Evolutionary conservation across 2,888 invertebrate species (phyloP).

Genomic region (Nomada lathburiana): DNA sequence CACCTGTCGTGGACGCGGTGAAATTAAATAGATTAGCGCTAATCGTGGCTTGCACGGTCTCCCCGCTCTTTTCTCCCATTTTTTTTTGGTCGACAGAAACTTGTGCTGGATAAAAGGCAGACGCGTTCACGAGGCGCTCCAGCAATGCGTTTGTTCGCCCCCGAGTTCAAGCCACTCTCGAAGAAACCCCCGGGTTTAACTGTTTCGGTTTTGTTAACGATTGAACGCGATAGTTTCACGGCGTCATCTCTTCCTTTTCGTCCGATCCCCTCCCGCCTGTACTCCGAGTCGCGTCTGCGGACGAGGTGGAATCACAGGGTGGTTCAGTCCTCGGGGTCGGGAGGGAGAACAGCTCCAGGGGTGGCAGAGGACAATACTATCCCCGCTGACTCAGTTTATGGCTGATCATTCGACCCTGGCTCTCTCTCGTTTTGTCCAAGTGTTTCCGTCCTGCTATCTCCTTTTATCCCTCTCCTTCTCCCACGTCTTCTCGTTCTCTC

Average conservation of each 20-base stretch:
- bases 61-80: neutral
- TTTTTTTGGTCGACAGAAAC: too few relatives aligned
- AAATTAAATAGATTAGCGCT: conserved; percentile 17
- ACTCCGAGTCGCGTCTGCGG: conserved; percentile 65
- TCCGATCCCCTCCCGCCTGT: conserved; percentile 45
- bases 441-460: conserved; percentile 33
- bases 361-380: conserved; percentile 75
- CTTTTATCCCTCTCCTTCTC: conserved; percentile 41
- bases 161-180: neutral
- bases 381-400: conserved; percentile 80
- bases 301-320: conserved; percentile 71
- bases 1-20: conserved; percentile 10
- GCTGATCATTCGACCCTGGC: conserved; percentile 81
- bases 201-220: conserved; percentile 55
- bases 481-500: conserved; percentile 35
- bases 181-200: neutral
- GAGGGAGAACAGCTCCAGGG: conserved; percentile 57
- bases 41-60: too few relatives aligned
- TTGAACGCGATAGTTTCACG: conserved; percentile 66
- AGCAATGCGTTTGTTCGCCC: too few relatives aligned
- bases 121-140: too few relatives aligned
- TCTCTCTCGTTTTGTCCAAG: conserved; percentile 50
- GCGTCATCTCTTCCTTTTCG: conserved; percentile 64
- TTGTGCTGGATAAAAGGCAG: too few relatives aligned
- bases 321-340: conserved; percentile 52